Evolutionary conservation across 2,888 invertebrate species (phyloP).

Genomic region (Bombylius major): DNA sequence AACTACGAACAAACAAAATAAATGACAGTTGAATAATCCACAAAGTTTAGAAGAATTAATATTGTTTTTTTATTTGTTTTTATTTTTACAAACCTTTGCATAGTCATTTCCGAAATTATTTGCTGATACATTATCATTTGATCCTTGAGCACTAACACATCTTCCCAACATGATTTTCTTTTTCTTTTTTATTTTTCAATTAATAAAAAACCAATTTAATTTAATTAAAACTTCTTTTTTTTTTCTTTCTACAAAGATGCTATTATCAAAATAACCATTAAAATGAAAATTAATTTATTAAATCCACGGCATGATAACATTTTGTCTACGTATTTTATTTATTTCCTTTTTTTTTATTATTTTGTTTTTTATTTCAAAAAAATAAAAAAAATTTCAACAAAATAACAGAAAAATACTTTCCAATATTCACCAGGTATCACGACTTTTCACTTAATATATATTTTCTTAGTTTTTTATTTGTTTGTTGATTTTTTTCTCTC

Average conservation of each 20-base stretch:
- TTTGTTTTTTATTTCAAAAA: not conserved
- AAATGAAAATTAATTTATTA: conserved; percentile 6
- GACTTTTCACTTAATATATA: too few species aligned
- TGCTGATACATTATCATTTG: conserved; percentile 56
- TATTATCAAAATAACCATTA: conserved; percentile 10
- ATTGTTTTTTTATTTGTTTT: too few species aligned
- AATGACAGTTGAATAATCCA: too few species aligned
- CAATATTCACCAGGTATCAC: too few species aligned
- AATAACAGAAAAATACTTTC: too few species aligned
- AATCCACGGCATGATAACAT: conserved; percentile 5
- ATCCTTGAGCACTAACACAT: conserved; percentile 50
- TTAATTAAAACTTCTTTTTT: too few species aligned
- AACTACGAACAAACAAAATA: too few species aligned
- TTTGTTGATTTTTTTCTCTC: too few species aligned
- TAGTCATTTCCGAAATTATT: conserved; percentile 43
- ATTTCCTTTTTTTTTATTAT: not conserved
- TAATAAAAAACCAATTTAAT: not conserved
- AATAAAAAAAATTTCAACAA: too few species aligned
- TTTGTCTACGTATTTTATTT: not conserved
- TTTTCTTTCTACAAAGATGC: conserved; percentile 4
- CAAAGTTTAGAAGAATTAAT: too few species aligned
- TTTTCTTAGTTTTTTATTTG: too few species aligned
- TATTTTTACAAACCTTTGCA: conserved; percentile 44
- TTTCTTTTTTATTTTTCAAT: not conserved
- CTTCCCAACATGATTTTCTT: conserved; percentile 30